phyloP scores from a whole-genome alignment of 30 jellyfish, hydroid and myxozoan species.

The Aurelia coerulea region DNA sequence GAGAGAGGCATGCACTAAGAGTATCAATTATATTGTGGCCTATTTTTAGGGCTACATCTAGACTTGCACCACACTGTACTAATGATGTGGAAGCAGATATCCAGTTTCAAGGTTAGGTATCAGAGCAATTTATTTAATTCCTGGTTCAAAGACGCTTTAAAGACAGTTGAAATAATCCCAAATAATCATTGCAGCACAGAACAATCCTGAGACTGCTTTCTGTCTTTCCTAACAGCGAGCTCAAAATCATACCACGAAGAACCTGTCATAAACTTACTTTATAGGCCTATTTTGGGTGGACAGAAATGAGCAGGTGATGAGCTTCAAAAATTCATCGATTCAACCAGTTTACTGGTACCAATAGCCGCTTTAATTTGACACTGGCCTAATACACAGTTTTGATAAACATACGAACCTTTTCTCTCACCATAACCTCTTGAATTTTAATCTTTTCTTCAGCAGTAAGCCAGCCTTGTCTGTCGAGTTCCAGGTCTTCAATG shows the following conservation, averaged over 20 bases:
- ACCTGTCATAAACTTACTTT: conserved; percentile 10
- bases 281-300: conserved; percentile 4
- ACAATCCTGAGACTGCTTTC: no score
- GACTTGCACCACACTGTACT: no score
- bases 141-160: no score
- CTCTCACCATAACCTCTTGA: conserved; percentile 84
- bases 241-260: background rate
- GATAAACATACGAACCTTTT: conserved; percentile 50
- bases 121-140: no score
- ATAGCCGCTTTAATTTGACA: background rate
- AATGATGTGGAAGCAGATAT: no score
- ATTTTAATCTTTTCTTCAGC: conserved; percentile 80
- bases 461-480: conserved; percentile 75
- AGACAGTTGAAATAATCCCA: no score
- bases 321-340: background rate
- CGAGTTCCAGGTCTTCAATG: conserved; percentile 79
- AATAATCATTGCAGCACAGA: no score
- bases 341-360: conserved; percentile 47
- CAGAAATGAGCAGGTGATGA: conserved; percentile 42
- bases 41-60: no score
- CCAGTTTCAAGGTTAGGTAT: no score
- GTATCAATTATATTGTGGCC: no score
- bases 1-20: no score
- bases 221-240: no score
- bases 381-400: background rate